phyloP scores from a whole-genome alignment of 2,797 vertebrate species.

The Premnoplex brunnescens region DNA sequence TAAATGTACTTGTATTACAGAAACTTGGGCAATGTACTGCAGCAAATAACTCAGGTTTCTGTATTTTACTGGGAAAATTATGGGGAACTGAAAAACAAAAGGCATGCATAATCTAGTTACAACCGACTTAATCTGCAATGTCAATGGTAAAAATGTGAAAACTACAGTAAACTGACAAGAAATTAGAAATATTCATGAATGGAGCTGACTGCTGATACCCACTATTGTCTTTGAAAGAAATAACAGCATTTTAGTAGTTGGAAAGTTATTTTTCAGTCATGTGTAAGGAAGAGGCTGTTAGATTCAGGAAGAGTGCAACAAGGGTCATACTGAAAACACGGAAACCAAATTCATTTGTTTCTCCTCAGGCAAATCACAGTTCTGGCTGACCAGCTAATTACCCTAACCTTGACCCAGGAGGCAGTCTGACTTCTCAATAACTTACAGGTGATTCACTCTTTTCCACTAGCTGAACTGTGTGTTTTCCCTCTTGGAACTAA shows the following conservation, averaged over 20 bases:
- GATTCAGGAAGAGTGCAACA: constrained; percentile 40
- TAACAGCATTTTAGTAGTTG: constrained; percentile 20
- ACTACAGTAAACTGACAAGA: constrained; percentile 8
- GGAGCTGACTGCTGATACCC: constrained; percentile 2
- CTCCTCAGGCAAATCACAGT: constrained; percentile 70
- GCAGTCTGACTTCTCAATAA: constrained; percentile 66
- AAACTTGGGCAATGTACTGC: not conserved
- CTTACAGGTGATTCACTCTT: constrained; percentile 70
- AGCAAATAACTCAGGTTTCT: constrained; percentile 39
- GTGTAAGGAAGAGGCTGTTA: not conserved
- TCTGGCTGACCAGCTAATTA: constrained; percentile 71
- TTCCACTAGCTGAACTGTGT: constrained; percentile 12
- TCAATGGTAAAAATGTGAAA: constrained; percentile 20
- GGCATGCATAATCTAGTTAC: constrained; percentile 39
- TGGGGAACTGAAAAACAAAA: constrained; percentile 51
- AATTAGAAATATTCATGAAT: constrained; percentile 43
- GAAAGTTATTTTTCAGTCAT: constrained; percentile 32
- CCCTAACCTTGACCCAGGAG: constrained; percentile 61
- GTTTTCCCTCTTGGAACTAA: constrained; percentile 60
- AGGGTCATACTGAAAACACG: constrained; percentile 41
- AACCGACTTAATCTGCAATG: constrained; percentile 39
- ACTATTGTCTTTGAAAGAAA: constrained; percentile 37
- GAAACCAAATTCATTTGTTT: constrained; percentile 73
- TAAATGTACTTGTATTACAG: not conserved
- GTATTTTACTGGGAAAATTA: constrained; percentile 59